phyloP scores from a whole-genome alignment of 2,113 vertebrate genomes.

The Noturus placidus region DNA sequence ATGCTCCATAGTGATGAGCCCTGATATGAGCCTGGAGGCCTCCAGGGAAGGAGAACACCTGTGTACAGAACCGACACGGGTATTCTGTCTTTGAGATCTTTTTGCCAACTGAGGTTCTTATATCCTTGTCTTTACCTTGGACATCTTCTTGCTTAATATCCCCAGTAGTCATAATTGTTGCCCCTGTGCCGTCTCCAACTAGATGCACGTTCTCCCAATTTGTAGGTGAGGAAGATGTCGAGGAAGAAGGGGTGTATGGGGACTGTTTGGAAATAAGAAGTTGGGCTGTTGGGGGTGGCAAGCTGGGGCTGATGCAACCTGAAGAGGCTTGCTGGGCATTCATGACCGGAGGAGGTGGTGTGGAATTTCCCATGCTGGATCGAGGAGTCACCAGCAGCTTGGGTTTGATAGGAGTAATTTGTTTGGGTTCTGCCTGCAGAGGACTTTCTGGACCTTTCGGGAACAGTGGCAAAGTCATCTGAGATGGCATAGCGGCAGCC shows the following conservation, averaged over 20 bases:
- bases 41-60: conserved; percentile 89
- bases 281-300: conserved; percentile 80
- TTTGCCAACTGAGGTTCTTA: conserved; percentile 54
- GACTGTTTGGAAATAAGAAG: conserved; percentile 77
- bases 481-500: conserved; percentile 82
- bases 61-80: conserved; percentile 91
- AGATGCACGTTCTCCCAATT: conserved; percentile 69
- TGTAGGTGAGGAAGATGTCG: conserved; percentile 65
- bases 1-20: conserved; percentile 85
- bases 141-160: conserved; percentile 83
- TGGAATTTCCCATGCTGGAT: conserved; percentile 84
- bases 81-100: conserved; percentile 84
- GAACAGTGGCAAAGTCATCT: conserved; percentile 85
- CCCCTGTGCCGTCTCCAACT: conserved; percentile 74
- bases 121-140: conserved; percentile 70
- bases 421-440: conserved; percentile 78
- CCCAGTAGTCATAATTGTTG: conserved; percentile 25
- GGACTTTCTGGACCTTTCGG: conserved; percentile 81
- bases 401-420: conserved; percentile 90
- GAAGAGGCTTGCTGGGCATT: conserved; percentile 91
- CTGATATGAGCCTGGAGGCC: conserved; percentile 92
- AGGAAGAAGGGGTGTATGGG: conserved; percentile 63
- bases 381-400: conserved; percentile 88
- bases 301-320: conserved; percentile 88
- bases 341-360: conserved; percentile 86